Evolutionary conservation across 2,797 vertebrate genomes (phyloP).

Genomic region (Brachyalestes nurse): DNA sequence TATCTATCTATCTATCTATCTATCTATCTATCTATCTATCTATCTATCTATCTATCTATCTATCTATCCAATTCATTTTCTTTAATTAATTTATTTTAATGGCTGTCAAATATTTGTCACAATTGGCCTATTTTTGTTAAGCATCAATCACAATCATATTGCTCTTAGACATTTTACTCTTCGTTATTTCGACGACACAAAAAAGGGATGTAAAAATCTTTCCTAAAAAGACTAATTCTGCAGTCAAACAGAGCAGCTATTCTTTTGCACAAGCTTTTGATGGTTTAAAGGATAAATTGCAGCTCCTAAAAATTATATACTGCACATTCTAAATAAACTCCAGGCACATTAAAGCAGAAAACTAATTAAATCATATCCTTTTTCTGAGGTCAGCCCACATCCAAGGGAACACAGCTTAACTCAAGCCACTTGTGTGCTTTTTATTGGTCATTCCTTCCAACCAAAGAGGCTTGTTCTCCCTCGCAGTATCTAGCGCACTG

Average conservation of each 20-base stretch:
- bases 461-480: slow-evolving; percentile 70
- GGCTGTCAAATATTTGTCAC: no score
- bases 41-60: no score
- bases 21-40: no score
- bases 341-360: slow-evolving; percentile 79
- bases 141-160: no score
- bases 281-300: slow-evolving; percentile 71
- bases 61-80: no score
- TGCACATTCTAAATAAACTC: slow-evolving; percentile 80
- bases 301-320: slow-evolving; percentile 77
- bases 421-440: slow-evolving; percentile 81
- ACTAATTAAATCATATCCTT: slow-evolving; percentile 85
- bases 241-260: slow-evolving; percentile 54
- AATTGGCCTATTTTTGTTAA: no score
- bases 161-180: no score
- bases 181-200: not conserved
- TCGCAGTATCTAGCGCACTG: slow-evolving; percentile 64
- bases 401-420: slow-evolving; percentile 77
- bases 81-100: no score
- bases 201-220: no score
- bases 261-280: slow-evolving; percentile 58
- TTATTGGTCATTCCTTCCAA: slow-evolving; percentile 80
- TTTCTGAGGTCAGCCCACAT: slow-evolving; percentile 82
- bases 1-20: no score
- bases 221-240: slow-evolving; percentile 37